phyloP scores from a whole-genome alignment of 2,113 vertebrate species.

The Desmodus rotundus region DNA sequence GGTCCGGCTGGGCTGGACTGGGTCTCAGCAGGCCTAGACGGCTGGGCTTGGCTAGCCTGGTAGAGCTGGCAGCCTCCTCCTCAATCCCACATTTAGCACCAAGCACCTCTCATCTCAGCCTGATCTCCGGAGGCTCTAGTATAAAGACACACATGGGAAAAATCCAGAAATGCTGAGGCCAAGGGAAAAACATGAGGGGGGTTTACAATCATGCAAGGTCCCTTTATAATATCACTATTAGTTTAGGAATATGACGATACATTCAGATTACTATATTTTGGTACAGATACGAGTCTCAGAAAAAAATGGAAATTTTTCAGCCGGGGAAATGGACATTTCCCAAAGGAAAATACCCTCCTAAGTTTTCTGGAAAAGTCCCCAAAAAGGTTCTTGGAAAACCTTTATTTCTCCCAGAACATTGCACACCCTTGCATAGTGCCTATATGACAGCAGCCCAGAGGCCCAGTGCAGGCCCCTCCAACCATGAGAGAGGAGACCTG shows the following conservation, averaged over 20 bases:
- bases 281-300: background rate
- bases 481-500: background rate
- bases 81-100: background rate
- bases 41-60: background rate
- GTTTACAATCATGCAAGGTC: background rate
- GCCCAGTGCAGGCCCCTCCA: background rate
- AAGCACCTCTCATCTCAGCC: background rate
- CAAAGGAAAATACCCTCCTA: constrained; percentile 3
- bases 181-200: background rate
- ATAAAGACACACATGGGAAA: background rate
- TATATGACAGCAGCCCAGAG: background rate
- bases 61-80: background rate
- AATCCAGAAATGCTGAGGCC: background rate
- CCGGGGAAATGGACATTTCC: background rate
- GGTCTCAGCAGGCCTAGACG: background rate
- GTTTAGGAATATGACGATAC: constrained; percentile 7
- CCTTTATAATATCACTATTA: background rate
- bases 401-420: background rate
- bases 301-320: constrained; percentile 41
- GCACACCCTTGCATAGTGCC: too few relatives aligned
- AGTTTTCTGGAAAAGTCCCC: constrained; percentile 18
- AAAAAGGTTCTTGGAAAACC: background rate
- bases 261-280: constrained; percentile 35
- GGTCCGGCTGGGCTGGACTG: background rate
- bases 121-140: background rate